A percentile compares a stretch with the other conserved stretches of the same genome.
These are phyloP conservation scores for Illadopsis cleaveri DNA, from an alignment of 2,113 vertebrate genomes.

Conservation along the genomic window DNA sequence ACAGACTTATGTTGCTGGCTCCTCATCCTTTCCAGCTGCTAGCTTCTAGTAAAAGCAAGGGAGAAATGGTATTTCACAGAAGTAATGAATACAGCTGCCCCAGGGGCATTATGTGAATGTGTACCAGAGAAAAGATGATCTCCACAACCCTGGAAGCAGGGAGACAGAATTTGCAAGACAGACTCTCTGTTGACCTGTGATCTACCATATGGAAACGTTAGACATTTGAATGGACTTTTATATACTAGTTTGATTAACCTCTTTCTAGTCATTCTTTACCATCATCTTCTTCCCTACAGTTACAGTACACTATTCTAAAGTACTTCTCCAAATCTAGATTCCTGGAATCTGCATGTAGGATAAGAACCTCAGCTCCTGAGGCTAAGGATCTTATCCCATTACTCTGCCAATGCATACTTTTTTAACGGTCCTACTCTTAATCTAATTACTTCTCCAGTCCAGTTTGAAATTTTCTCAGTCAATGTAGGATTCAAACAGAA, in stretches of 20 bases:
- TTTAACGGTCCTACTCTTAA: neutral
- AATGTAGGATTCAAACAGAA: conserved; percentile 1
- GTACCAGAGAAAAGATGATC: neutral
- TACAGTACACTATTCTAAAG: neutral
- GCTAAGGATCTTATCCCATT: neutral
- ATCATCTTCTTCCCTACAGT: neutral
- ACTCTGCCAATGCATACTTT: neutral
- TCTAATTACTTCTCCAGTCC: neutral
- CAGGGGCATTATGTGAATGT: neutral
- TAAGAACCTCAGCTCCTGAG: neutral
- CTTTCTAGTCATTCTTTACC: neutral
- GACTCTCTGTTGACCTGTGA: neutral
- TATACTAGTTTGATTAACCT: neutral
- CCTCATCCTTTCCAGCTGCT: conserved; percentile 34
- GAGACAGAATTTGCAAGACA: neutral
- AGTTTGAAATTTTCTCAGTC: neutral
- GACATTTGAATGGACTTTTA: neutral
- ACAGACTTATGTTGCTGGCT: neutral
- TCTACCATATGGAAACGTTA: neutral
- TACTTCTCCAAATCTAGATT: neutral
- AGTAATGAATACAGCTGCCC: neutral
- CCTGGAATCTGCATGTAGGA: neutral
- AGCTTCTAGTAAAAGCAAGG: conserved; percentile 6
- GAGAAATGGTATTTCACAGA: neutral
- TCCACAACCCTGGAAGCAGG: neutral